These are phyloP conservation scores for Chaenodraco wilsoni DNA, from an alignment of 2,797 vertebrate species.

Conservation along the genomic window DNA sequence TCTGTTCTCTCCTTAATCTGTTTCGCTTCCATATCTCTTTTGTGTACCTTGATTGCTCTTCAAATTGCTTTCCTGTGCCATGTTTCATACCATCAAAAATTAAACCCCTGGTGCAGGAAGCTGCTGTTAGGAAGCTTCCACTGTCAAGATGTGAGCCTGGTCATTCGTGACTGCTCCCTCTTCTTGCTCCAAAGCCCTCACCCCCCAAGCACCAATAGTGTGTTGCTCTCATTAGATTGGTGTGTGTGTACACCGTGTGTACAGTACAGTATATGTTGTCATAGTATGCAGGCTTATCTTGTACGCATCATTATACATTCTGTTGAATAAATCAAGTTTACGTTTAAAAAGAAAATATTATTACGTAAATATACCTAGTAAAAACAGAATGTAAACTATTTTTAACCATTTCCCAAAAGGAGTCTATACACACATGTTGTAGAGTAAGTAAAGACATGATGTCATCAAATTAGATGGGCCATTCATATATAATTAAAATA, in stretches of 20 bases:
- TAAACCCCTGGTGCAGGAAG: slow-evolving; percentile 70
- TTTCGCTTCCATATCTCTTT: slow-evolving; percentile 76
- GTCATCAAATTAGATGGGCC: no score
- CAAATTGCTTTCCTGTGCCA: slow-evolving; percentile 79
- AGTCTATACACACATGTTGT: no score
- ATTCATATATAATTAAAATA: no score
- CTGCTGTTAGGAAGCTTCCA: slow-evolving; percentile 58
- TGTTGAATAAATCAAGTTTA: no score
- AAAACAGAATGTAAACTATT: no score
- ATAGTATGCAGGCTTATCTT: not conserved
- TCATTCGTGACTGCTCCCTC: slow-evolving; percentile 73
- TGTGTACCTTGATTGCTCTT: slow-evolving; percentile 83
- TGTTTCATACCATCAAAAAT: slow-evolving; percentile 76
- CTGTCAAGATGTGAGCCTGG: slow-evolving; percentile 72
- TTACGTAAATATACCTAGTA: no score
- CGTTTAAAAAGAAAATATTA: no score
- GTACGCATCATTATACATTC: no score
- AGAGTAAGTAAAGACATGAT: no score
- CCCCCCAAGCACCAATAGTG: slow-evolving; percentile 34
- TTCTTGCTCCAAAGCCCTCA: slow-evolving; percentile 56
- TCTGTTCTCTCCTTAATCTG: slow-evolving; percentile 76
- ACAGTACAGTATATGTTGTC: not conserved
- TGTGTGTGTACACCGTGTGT: slow-evolving; percentile 3
- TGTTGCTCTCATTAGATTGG: slow-evolving; percentile 60
- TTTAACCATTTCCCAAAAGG: no score